Evolutionary conservation across 2,797 vertebrate genomes (phyloP).

Genomic region (Poeciliopsis paucimaculata): DNA sequence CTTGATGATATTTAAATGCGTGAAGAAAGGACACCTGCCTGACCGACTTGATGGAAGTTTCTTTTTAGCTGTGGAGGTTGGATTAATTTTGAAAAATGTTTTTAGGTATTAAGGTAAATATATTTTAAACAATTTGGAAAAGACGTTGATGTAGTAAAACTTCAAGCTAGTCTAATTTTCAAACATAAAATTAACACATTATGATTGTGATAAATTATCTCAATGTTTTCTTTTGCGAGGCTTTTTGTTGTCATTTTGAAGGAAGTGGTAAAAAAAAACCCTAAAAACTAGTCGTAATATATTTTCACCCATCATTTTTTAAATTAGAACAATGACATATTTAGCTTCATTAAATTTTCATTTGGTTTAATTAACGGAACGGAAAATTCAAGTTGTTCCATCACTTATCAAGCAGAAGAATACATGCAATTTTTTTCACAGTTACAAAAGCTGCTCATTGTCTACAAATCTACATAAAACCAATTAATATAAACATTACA

Average conservation of each 20-base stretch:
- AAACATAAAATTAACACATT: conserved; percentile 44
- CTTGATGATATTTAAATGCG: conserved; percentile 33
- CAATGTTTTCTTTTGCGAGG: conserved; percentile 49
- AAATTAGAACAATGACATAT: background rate
- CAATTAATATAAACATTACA: background rate
- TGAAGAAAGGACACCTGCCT: conserved; percentile 14
- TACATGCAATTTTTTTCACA: background rate
- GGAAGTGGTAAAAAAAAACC: background rate
- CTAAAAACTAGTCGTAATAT: background rate
- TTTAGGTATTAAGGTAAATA: background rate
- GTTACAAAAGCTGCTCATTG: background rate
- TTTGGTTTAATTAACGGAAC: background rate
- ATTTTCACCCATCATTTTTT: background rate
- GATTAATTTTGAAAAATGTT: conserved; percentile 21
- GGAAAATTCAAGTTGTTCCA: background rate
- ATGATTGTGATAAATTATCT: conserved; percentile 68
- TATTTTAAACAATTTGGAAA: conserved; percentile 38
- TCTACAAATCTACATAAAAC: background rate
- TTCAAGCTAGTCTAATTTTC: conserved; percentile 53
- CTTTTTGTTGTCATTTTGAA: background rate
- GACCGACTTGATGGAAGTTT: conserved; percentile 24
- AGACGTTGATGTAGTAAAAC: conserved; percentile 46
- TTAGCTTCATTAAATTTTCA: background rate
- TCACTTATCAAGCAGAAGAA: background rate
- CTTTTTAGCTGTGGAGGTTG: conserved; percentile 15